Conservation (phyloP, 2,113 vertebrate genomes). For the Aix galericulata region DNA sequence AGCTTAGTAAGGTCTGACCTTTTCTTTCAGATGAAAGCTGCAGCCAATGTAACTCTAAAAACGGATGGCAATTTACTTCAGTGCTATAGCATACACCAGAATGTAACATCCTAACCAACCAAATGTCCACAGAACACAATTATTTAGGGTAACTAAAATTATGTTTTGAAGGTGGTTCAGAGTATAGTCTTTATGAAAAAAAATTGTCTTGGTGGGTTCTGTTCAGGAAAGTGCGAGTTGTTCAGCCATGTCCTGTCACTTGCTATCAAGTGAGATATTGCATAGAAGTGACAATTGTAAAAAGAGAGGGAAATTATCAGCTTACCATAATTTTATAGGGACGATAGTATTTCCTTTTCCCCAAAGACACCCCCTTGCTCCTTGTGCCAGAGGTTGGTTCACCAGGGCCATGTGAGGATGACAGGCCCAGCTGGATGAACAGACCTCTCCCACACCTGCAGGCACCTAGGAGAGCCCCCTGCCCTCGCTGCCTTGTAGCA, state of each 20-base stretch:
- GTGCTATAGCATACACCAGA: background rate
- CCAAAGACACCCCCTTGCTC: background rate
- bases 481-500: background rate
- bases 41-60: slow-evolving; percentile 35
- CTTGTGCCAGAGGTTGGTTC: background rate
- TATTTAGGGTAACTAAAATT: slow-evolving; percentile 6
- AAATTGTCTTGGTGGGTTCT: background rate
- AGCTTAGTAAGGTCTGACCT: slow-evolving; percentile 31
- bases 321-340: slow-evolving; percentile 26
- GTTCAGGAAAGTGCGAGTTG: background rate
- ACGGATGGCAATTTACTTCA: slow-evolving; percentile 23
- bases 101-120: background rate
- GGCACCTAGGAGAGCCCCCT: no score
- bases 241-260: background rate
- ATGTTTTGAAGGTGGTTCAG: background rate
- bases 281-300: slow-evolving; percentile 12
- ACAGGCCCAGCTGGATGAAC: background rate
- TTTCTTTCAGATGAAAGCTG: slow-evolving; percentile 31
- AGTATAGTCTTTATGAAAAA: background rate
- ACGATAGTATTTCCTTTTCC: slow-evolving; percentile 14
- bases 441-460: background rate
- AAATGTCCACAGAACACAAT: background rate
- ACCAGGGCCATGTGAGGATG: background rate
- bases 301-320: slow-evolving; percentile 37
- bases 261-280: background rate